Evolutionary conservation across 1,140 invertebrate species (phyloP).

Genomic region (Bombyx mandarina): DNA sequence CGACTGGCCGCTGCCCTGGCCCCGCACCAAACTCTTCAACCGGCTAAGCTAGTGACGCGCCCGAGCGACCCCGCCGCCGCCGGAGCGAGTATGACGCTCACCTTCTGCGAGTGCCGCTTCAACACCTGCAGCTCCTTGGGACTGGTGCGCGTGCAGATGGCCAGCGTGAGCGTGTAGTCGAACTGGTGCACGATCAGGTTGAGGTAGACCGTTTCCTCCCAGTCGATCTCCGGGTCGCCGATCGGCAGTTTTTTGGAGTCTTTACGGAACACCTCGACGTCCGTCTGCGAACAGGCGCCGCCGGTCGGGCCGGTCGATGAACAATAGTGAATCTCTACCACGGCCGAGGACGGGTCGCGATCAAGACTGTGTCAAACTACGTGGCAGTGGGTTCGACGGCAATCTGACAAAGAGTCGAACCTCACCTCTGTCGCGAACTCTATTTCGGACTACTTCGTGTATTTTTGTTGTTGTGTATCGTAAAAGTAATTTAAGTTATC

Average conservation of each 20-base stretch:
- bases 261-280: conserved; percentile 95
- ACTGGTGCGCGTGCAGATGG: conserved; percentile 97
- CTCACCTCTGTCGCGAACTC: too few species aligned
- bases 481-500: conserved; percentile 25
- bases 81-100: conserved; percentile 60
- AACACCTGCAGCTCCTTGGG: conserved; percentile 96
- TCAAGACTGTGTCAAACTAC: background rate
- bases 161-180: conserved; percentile 96
- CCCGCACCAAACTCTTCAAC: conserved; percentile 72
- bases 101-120: conserved; percentile 91
- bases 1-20: conserved; percentile 89
- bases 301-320: too few species aligned
- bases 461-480: conserved; percentile 55
- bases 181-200: conserved; percentile 99
- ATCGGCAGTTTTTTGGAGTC: conserved; percentile 96
- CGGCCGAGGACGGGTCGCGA: conserved; percentile 4
- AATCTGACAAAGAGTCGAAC: background rate
- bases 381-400: conserved; percentile 6
- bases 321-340: conserved; percentile 16
- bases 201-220: conserved; percentile 99
- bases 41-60: conserved; percentile 68
- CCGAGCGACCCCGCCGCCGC: conserved; percentile 39
- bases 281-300: conserved; percentile 75
- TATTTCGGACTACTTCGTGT: conserved; percentile 25
- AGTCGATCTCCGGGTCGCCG: conserved; percentile 95